Evolutionary conservation across 1,140 invertebrate genomes (phyloP).

Genomic region (Oreohelix idahoensis): DNA sequence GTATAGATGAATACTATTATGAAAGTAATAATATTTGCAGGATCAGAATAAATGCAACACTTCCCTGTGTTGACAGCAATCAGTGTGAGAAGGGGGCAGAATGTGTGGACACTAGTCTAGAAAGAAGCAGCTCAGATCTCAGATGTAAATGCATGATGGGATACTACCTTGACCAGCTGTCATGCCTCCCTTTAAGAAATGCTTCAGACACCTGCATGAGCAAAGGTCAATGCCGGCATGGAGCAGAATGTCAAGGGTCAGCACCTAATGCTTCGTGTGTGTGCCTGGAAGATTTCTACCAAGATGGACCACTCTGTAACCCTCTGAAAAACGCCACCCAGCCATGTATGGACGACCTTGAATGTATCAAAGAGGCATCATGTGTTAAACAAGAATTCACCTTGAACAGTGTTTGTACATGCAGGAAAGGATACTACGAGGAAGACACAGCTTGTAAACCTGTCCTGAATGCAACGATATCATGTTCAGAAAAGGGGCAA

Average conservation of each 20-base stretch:
- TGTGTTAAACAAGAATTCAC: not conserved
- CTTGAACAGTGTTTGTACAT: conserved; percentile 24
- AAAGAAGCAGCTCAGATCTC: not conserved
- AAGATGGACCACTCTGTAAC: not conserved
- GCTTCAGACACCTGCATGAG: conserved; percentile 23
- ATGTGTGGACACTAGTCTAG: not conserved
- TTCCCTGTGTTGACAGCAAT: not conserved
- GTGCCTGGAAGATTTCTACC: conserved; percentile 18
- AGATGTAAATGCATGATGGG: conserved; percentile 33
- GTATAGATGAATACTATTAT: not conserved
- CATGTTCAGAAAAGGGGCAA: conserved; percentile 29
- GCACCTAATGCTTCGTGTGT: not conserved
- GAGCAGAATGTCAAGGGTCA: conserved; percentile 35
- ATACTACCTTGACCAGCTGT: conserved; percentile 29
- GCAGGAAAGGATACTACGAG: conserved; percentile 36
- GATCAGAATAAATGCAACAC: conserved; percentile 6
- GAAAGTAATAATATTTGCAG: not conserved
- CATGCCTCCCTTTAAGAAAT: conserved; percentile 32
- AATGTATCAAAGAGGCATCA: conserved; percentile 30
- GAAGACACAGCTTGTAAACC: conserved; percentile 7
- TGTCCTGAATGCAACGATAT: conserved; percentile 18
- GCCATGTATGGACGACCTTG: not conserved
- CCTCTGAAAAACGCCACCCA: conserved; percentile 20
- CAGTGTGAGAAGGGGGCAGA: conserved; percentile 16
- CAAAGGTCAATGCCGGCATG: conserved; percentile 35